Evolutionary conservation across 2,888 invertebrate species (phyloP).

Genomic region (Ceraclea dissimilis): DNA sequence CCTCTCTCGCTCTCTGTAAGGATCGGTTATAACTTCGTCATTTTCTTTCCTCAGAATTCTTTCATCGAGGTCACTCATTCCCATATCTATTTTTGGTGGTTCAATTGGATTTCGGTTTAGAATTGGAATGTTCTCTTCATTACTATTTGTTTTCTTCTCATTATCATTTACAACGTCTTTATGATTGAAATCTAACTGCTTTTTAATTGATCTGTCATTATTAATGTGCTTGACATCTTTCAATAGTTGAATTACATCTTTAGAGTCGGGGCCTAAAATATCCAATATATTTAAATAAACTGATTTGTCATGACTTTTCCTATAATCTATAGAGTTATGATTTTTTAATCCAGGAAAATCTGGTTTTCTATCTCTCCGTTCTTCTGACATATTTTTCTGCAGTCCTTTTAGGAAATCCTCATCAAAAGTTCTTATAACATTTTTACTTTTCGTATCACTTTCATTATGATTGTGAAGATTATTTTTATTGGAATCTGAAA

Average conservation of each 20-base stretch:
- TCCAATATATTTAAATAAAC: constrained; percentile 24
- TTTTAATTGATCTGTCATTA: constrained; percentile 11
- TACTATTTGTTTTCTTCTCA: background rate
- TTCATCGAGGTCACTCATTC: constrained; percentile 2
- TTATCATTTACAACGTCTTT: constrained; percentile 3
- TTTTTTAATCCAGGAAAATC: constrained; percentile 9
- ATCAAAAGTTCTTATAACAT: constrained; percentile 13
- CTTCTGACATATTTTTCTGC: constrained; percentile 11
- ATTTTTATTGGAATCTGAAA: background rate
- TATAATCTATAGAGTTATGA: constrained; percentile 16
- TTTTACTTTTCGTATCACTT: constrained; percentile 4
- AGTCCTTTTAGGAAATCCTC: constrained; percentile 15
- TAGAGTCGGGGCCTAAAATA: constrained; percentile 24
- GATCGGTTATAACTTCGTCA: background rate
- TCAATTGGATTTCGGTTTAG: constrained; percentile 14
- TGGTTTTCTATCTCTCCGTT: constrained; percentile 8
- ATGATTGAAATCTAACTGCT: background rate
- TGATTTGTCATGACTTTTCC: constrained; percentile 19
- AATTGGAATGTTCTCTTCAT: constrained; percentile 16
- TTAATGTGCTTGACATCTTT: constrained; percentile 22
- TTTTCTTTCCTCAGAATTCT: constrained; percentile 8
- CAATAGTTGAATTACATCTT: constrained; percentile 22
- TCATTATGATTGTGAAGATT: background rate
- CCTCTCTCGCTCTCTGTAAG: background rate
- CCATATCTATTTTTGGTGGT: background rate